Percentiles rank a stretch among this genome's conserved stretches.
Conservation (phyloP, 2,888 invertebrate species). For the Hipparchia semele region DNA sequence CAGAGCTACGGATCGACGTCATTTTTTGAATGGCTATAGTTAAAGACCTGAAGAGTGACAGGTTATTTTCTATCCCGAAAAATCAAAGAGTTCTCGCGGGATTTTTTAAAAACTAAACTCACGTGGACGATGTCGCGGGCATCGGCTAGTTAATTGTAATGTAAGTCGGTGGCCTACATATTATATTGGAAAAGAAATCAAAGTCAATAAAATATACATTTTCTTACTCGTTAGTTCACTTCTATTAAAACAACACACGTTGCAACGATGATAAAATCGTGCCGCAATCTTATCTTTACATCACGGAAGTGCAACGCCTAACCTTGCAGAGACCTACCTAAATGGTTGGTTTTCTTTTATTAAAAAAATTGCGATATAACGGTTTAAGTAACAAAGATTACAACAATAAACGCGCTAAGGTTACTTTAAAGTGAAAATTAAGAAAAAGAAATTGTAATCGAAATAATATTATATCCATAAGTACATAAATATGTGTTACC, state of each 20-base stretch:
- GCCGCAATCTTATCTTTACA: conserved; percentile 1
- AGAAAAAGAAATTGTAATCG: too few relatives aligned
- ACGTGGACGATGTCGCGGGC: too few relatives aligned
- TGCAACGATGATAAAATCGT: conserved; percentile 1
- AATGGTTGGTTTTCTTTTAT: not conserved
- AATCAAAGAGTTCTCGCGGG: too few relatives aligned
- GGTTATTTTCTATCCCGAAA: too few relatives aligned
- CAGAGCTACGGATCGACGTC: too few relatives aligned
- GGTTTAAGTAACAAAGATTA: not conserved
- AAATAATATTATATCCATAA: too few relatives aligned
- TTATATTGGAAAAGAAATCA: conserved; percentile 9
- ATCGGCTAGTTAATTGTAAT: not conserved
- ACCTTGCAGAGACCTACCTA: not conserved
- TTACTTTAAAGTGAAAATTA: too few relatives aligned
- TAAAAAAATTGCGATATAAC: not conserved
- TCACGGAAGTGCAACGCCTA: conserved; percentile 9
- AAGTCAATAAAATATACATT: not conserved
- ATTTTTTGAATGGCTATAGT: too few relatives aligned
- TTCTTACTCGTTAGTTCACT: not conserved
- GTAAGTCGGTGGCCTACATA: not conserved
- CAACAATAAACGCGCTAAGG: not conserved
- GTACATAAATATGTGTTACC: too few relatives aligned
- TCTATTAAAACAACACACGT: conserved; percentile 2
- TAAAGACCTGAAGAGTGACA: too few relatives aligned
- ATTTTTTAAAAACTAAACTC: too few relatives aligned